A percentile compares a stretch with the other conserved stretches of the same genome.
Conservation (phyloP, 2,888 invertebrate genomes). For the Luffia ferchaultella region DNA sequence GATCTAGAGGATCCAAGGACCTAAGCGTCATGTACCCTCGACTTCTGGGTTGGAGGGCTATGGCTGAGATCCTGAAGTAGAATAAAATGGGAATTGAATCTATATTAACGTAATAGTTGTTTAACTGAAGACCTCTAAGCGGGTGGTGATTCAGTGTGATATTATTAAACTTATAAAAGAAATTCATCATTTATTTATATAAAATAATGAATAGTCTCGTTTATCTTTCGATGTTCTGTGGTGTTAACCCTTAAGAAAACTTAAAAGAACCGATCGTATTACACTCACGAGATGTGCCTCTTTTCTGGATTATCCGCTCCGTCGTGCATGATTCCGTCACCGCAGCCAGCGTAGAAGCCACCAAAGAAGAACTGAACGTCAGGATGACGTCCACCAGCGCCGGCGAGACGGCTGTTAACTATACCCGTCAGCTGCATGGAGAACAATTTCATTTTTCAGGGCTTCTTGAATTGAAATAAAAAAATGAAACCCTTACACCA, state of each 20-base stretch:
- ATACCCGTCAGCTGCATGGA: slow-evolving; percentile 61
- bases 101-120: too few relatives aligned
- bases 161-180: too few relatives aligned
- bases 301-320: slow-evolving; percentile 29
- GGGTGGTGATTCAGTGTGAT: too few relatives aligned
- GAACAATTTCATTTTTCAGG: too few relatives aligned
- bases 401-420: slow-evolving; percentile 67
- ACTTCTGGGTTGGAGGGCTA: slow-evolving; percentile 72
- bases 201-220: too few relatives aligned
- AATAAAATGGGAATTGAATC: slow-evolving; percentile 10
- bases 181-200: too few relatives aligned
- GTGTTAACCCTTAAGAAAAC: too few relatives aligned
- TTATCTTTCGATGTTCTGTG: too few relatives aligned
- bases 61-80: slow-evolving; percentile 58
- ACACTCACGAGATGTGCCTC: slow-evolving; percentile 39
- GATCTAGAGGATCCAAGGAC: slow-evolving; percentile 71
- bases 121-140: too few relatives aligned
- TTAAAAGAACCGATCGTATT: too few relatives aligned
- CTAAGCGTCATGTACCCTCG: slow-evolving; percentile 70
- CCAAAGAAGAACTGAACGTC: slow-evolving; percentile 74
- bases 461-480: too few relatives aligned
- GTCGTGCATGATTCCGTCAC: slow-evolving; percentile 47
- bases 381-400: slow-evolving; percentile 66
- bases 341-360: slow-evolving; percentile 70
- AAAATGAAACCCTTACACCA: too few relatives aligned